phyloP scores from a whole-genome alignment of 2,113 vertebrate genomes.

The Oreochromis spilurus region DNA sequence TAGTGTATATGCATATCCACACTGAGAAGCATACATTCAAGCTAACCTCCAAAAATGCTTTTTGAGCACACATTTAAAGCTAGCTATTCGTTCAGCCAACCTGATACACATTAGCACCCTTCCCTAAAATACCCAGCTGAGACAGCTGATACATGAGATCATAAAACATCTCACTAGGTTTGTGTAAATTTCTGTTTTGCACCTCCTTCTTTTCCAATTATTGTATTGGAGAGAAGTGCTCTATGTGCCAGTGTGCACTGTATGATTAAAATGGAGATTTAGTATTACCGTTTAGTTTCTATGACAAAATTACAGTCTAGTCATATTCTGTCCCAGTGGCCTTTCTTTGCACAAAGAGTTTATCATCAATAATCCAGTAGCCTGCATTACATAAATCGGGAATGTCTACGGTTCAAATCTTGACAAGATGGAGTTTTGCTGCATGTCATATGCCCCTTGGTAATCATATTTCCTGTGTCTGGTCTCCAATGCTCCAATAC shows the following conservation, averaged over 20 bases:
- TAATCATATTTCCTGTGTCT: not conserved
- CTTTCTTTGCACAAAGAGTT: not conserved
- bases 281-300: not conserved
- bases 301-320: not conserved
- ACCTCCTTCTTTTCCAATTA: not conserved
- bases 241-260: not conserved
- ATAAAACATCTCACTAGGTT: not conserved
- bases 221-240: not conserved
- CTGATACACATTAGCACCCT: not conserved
- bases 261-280: not conserved
- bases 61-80: not conserved
- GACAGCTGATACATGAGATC: not conserved
- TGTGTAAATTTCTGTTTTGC: not conserved
- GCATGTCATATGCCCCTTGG: not conserved
- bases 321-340: not conserved
- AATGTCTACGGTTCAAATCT: not conserved
- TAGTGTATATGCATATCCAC: not conserved
- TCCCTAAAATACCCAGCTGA: not conserved
- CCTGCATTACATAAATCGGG: not conserved
- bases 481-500: not conserved
- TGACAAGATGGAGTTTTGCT: not conserved
- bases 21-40: not conserved
- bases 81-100: not conserved
- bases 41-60: not conserved
- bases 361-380: not conserved